Conservation (phyloP, 1,140 invertebrate species). For the Trialeurodes vaporariorum region DNA sequence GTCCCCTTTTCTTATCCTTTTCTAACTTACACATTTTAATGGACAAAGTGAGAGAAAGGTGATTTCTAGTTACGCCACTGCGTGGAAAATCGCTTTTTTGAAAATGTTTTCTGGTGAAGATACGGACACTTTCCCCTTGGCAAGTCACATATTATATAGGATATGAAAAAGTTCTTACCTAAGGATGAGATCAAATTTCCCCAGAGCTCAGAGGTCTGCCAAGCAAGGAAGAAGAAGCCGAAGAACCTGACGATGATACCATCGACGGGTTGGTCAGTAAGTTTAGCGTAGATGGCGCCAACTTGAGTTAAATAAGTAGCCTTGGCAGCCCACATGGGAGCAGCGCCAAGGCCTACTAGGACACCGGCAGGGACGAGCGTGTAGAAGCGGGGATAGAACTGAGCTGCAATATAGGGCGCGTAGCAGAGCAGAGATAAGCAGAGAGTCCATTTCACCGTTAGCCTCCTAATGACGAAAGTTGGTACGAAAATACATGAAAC, state of each 20-base stretch:
- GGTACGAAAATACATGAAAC: constrained; percentile 88
- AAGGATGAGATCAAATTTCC: constrained; percentile 93
- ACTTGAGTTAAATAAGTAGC: constrained; percentile 90
- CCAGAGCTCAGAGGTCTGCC: constrained; percentile 90
- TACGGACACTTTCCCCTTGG: no score
- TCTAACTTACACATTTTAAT: no score
- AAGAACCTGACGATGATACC: constrained; percentile 90
- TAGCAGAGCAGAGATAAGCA: constrained; percentile 85
- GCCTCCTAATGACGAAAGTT: constrained; percentile 70
- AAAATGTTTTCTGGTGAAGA: no score
- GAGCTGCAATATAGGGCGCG: constrained; percentile 82
- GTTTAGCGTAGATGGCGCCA: constrained; percentile 75
- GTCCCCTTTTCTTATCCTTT: no score
- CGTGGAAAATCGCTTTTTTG: no score
- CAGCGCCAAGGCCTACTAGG: constrained; percentile 77
- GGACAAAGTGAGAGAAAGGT: no score
- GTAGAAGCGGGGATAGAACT: constrained; percentile 81
- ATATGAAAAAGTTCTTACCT: constrained; percentile 43
- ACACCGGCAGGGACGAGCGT: constrained; percentile 87
- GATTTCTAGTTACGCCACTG: no score
- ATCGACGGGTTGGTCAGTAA: constrained; percentile 75
- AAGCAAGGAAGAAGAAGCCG: constrained; percentile 94
- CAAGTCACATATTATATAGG: no score
- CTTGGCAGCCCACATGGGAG: constrained; percentile 93
- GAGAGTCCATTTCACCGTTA: constrained; percentile 92